phyloP scores from a whole-genome alignment of 2,797 vertebrate species.

The Catostomus latipinnis region DNA sequence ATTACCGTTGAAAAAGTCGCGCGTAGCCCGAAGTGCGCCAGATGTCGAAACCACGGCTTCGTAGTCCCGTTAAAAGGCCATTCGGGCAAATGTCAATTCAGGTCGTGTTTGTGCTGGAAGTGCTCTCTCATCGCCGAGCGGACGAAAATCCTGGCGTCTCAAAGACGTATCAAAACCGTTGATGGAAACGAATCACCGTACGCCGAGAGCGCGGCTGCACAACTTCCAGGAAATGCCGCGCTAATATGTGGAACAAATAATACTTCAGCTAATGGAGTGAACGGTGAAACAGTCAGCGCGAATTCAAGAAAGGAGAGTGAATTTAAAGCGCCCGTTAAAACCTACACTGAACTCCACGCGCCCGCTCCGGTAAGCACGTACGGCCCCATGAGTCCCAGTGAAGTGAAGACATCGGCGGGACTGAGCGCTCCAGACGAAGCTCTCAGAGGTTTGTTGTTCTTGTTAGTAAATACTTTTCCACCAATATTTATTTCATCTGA shows the following conservation, averaged over 20 bases:
- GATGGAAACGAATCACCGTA: neutral
- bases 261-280: neutral
- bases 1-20: neutral
- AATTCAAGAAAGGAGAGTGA: neutral
- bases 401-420: neutral
- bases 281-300: neutral
- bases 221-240: neutral
- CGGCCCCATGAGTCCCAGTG: neutral
- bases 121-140: conserved; percentile 64
- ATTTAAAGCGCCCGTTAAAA: conserved; percentile 7
- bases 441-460: conserved; percentile 4
- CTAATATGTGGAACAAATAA: neutral
- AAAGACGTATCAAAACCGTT: conserved; percentile 47
- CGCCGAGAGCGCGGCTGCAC: no score
- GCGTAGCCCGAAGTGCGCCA: conserved; percentile 64
- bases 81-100: conserved; percentile 60
- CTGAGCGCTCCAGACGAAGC: neutral
- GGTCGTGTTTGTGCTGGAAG: conserved; percentile 64
- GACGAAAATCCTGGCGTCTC: conserved; percentile 56
- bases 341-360: conserved; percentile 39
- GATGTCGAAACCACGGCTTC: conserved; percentile 74
- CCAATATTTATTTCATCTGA: no score
- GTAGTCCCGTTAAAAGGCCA: conserved; percentile 70
- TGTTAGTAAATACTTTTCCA: neutral
- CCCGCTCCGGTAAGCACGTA: neutral